A percentile compares a stretch with the other conserved stretches of the same genome.
phyloP scores from a whole-genome alignment of 2,888 invertebrate species.

The Microchrysa polita region DNA sequence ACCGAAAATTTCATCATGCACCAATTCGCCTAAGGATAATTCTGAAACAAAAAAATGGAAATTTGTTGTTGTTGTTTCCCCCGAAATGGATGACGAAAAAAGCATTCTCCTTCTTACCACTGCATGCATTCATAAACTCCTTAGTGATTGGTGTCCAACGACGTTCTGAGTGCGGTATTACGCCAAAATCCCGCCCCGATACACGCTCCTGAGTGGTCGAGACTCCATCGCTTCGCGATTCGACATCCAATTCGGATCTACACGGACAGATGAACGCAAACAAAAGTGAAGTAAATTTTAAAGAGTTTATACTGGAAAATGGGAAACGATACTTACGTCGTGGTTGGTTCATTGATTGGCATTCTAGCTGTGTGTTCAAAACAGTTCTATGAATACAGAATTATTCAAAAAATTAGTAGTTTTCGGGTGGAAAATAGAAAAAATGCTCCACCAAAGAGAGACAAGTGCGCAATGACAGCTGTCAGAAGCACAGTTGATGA shows the following conservation, averaged over 20 bases:
- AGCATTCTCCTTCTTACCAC: neutral
- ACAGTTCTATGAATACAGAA: too few species aligned
- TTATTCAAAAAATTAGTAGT: too few species aligned
- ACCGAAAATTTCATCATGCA: conserved; percentile 91
- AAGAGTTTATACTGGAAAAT: too few species aligned
- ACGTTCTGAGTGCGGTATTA: neutral
- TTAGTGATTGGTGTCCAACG: neutral
- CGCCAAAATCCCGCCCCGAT: neutral
- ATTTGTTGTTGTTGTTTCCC: neutral
- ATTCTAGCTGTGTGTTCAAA: too few species aligned
- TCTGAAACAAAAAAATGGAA: conserved; percentile 65
- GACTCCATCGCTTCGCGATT: neutral
- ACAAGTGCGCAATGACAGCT: too few species aligned
- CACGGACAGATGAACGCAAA: too few species aligned
- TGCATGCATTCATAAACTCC: neutral
- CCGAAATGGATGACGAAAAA: neutral
- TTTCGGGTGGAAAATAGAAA: too few species aligned
- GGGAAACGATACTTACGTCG: too few species aligned
- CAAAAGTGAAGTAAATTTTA: too few species aligned
- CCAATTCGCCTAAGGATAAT: conserved; percentile 86
- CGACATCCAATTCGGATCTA: neutral
- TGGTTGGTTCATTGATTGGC: too few species aligned
- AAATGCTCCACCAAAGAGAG: too few species aligned
- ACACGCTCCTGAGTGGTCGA: neutral
- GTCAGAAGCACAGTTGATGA: too few species aligned